Evolutionary conservation across 1,140 invertebrate species (phyloP).

Genomic region (Hormaphis cornu): DNA sequence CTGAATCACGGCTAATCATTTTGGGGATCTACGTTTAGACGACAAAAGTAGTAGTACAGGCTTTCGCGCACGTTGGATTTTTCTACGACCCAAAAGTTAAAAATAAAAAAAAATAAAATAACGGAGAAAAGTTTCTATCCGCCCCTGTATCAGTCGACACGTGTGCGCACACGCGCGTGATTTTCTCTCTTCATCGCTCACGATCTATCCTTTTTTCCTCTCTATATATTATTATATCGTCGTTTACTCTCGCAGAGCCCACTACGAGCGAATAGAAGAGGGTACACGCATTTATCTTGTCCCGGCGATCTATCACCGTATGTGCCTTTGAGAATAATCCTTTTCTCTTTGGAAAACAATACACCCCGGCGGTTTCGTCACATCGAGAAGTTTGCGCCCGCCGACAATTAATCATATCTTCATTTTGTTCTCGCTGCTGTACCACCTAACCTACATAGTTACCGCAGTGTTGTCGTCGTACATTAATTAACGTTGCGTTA

Average conservation of each 20-base stretch:
- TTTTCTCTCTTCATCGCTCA: too few species aligned
- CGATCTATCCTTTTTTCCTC: background rate
- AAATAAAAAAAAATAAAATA: too few species aligned
- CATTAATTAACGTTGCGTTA: constrained; percentile 26
- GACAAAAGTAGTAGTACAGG: too few species aligned
- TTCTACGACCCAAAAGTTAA: too few species aligned
- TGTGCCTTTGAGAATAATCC: constrained; percentile 29
- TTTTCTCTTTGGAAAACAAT: constrained; percentile 27
- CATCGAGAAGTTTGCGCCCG: constrained; percentile 21
- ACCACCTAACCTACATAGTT: too few species aligned
- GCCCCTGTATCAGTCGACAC: too few species aligned
- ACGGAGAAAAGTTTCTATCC: too few species aligned
- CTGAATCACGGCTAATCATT: too few species aligned
- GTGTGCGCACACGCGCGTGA: too few species aligned
- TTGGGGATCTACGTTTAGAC: too few species aligned
- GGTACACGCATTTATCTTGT: constrained; percentile 17
- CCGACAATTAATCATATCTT: constrained; percentile 31
- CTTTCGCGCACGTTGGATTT: too few species aligned
- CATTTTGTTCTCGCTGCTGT: constrained; percentile 21
- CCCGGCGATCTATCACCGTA: constrained; percentile 11
- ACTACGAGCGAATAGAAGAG: too few species aligned
- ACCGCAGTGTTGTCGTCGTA: constrained; percentile 9
- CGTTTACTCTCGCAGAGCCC: background rate
- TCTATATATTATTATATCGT: background rate
- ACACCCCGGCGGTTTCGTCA: background rate